A percentile compares a stretch with the other conserved stretches of the same genome.
phyloP scores from a whole-genome alignment of 2,797 vertebrate genomes.

The Orestias chungarensis region DNA sequence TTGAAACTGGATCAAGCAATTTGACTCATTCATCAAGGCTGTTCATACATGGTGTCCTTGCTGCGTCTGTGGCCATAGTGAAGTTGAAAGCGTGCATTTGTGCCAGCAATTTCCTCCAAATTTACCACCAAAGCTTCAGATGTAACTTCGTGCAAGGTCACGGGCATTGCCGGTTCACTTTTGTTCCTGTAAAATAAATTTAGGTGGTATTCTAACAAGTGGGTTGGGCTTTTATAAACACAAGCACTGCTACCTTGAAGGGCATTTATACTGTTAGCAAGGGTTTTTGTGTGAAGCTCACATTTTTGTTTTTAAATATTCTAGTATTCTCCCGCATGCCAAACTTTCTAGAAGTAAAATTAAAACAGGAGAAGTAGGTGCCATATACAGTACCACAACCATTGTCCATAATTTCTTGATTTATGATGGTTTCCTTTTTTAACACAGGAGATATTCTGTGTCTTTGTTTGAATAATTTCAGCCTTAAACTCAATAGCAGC shows the following conservation, averaged over 20 bases:
- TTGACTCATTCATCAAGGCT: slow-evolving; percentile 1
- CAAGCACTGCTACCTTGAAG: background rate
- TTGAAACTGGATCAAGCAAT: slow-evolving; percentile 8
- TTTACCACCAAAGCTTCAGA: background rate
- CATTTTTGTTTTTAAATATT: background rate
- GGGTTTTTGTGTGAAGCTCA: background rate
- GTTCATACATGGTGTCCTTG: background rate
- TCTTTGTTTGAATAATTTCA: background rate
- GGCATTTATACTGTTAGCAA: background rate
- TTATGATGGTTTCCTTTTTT: background rate
- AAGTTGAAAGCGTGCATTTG: background rate
- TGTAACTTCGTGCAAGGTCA: background rate
- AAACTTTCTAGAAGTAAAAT: background rate
- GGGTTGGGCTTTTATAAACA: slow-evolving; percentile 3
- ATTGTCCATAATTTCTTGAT: background rate
- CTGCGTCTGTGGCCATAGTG: background rate
- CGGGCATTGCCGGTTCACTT: slow-evolving; percentile 4
- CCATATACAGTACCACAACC: background rate
- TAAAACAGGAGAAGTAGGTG: background rate
- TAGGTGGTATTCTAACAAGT: background rate
- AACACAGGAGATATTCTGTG: background rate
- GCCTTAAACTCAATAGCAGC: background rate
- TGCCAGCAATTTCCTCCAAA: background rate
- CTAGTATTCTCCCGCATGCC: background rate
- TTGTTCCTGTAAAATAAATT: slow-evolving; percentile 6